Evolutionary conservation across 1,140 invertebrate species (phyloP), one percentile per base, ranked within the genome.

Genomic region (Drosophila punjabiensis): DNA sequence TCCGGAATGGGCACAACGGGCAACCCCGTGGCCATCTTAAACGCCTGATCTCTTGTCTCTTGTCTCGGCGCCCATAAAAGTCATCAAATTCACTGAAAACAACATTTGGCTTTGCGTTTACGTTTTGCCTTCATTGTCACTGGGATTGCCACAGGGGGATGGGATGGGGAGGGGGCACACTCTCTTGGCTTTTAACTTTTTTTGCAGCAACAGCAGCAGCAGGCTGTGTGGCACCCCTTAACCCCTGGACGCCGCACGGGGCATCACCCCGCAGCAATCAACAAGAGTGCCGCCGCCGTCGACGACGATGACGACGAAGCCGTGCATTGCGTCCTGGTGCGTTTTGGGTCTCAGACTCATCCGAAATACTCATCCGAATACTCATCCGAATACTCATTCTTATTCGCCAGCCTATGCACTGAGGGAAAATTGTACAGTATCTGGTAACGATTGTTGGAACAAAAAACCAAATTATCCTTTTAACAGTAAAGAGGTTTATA

Each of bases 81-180:
- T 88, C 88, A 91, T 91, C 88, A 91, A 91, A 91, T 91, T 91
- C 88, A 91, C 89, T 91, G 84, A 91, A 91, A 90, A 90, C 87
- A 90, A 90, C 86, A 90, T 90, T 90, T 90, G 87, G 86, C 86
- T 90, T 89, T 90, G 70, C 81, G 79, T 85, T 89, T 89, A 90
- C 79, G 70, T 79, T 89, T 86, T 86, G 76, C 81, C 77, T 82
- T 90, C 82, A 90, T 90, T 91, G 82, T 90, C 86, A 86, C 76
- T 61, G 74, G 59, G 59, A 65, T 64, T 60, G 67, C 35, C 33
- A n/a, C 59, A 39, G 30, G 70, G 62, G 48, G 63, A 43, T 52
- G 30, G 14, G 24, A 39, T 5, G 2, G 9, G 35, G 5, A 14
- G 37, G 39, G 24, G 64, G 53, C 45, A 35, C 47, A 53, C 68